These are phyloP conservation scores for Aporophyla nigra DNA, from an alignment of 2,888 invertebrate genomes.

Conservation along the genomic window DNA sequence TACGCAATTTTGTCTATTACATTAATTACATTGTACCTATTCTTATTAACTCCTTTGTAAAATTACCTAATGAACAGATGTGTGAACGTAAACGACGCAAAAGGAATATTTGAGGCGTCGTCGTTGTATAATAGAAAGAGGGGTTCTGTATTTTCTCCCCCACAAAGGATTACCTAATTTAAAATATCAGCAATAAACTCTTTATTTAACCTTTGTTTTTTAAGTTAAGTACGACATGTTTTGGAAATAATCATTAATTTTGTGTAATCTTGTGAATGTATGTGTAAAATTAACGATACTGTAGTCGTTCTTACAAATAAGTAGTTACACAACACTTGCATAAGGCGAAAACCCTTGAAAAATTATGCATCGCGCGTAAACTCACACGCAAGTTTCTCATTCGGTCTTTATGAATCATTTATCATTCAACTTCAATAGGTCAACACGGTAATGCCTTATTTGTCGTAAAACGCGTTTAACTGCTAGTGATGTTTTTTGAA, in stretches of 20 bases:
- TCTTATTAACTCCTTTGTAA: not conserved
- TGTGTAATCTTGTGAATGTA: not conserved
- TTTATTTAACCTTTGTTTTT: not conserved
- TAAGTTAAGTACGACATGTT: too few species aligned
- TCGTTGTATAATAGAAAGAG: too few species aligned
- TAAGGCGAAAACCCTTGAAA: conserved; percentile 19
- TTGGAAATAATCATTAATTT: not conserved
- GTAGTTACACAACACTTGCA: conserved; percentile 1
- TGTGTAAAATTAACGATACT: not conserved
- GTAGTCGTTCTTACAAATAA: not conserved
- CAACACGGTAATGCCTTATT: conserved; percentile 17
- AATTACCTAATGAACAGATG: too few species aligned
- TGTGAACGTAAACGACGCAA: too few species aligned
- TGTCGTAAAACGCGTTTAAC: conserved; percentile 9
- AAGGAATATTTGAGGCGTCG: too few species aligned
- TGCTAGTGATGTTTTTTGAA: conserved; percentile 18
- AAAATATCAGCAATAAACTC: not conserved
- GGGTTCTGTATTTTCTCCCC: too few species aligned
- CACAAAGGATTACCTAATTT: too few species aligned
- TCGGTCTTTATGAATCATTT: conserved; percentile 19
- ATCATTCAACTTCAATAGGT: conserved; percentile 33
- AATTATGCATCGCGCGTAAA: conserved; percentile 23
- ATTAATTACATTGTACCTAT: not conserved
- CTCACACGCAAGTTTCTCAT: conserved; percentile 26
- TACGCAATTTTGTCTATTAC: not conserved